Percentiles rank a stretch among this genome's conserved stretches.
These are phyloP conservation scores for Lepus europaeus DNA, from an alignment of 2,113 vertebrate species.

Conservation along the genomic window DNA sequence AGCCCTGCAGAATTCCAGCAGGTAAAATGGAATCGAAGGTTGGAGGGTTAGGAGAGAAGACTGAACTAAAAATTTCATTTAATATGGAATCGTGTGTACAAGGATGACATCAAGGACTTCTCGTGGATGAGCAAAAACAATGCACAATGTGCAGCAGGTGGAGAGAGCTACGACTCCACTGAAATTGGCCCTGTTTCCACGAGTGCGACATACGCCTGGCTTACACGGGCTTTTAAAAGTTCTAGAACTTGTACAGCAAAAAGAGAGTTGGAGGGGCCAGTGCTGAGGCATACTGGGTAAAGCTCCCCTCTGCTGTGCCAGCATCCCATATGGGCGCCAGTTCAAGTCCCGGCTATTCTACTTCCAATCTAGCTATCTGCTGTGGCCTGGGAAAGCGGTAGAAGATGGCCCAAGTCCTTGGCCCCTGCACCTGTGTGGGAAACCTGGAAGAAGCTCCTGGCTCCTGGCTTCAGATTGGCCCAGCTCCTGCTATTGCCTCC, in stretches of 20 bases:
- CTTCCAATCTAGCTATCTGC: too few relatives aligned
- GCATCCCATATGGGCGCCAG: too few relatives aligned
- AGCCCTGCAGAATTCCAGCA: background rate
- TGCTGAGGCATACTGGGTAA: too few relatives aligned
- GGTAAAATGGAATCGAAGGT: background rate
- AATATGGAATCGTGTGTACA: constrained; percentile 38
- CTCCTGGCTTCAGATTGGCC: too few relatives aligned
- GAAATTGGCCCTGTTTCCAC: background rate
- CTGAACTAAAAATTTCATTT: constrained; percentile 23
- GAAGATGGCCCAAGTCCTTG: too few relatives aligned
- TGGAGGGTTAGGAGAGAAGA: background rate
- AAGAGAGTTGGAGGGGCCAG: background rate
- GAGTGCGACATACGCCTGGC: background rate
- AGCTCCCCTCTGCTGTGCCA: too few relatives aligned
- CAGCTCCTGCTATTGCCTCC: too few relatives aligned
- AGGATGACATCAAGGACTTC: background rate
- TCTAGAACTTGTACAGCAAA: constrained; percentile 36
- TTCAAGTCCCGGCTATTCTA: too few relatives aligned
- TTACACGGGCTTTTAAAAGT: constrained; percentile 16
- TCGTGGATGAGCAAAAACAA: background rate
- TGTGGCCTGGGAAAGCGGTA: too few relatives aligned
- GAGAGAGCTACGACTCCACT: background rate
- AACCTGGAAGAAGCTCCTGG: too few relatives aligned
- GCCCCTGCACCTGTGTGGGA: too few relatives aligned
- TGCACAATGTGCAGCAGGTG: background rate